These are phyloP conservation scores for Bombus ignitus DNA, from an alignment of 1,140 invertebrate species.

Conservation along the genomic window DNA sequence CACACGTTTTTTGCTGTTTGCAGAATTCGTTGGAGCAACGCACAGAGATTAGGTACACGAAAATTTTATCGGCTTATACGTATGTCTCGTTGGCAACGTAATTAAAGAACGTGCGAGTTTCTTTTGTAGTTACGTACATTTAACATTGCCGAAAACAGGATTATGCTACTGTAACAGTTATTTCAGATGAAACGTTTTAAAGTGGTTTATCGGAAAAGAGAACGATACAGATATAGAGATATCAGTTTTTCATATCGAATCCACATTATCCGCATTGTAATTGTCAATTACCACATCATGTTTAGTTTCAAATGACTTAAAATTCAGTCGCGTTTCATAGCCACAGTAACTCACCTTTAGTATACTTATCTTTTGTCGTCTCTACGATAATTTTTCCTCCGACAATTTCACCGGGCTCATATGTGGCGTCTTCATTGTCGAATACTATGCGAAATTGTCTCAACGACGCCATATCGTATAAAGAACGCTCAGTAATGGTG, in stretches of 20 bases:
- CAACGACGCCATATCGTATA: neutral
- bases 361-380: accelerated
- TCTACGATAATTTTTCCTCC: neutral
- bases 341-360: neutral
- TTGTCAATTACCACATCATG: neutral
- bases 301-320: neutral
- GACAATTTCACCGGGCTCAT: neutral
- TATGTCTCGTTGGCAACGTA: neutral
- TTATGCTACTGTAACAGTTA: neutral
- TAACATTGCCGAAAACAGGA: neutral
- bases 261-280: neutral
- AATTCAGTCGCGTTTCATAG: accelerated
- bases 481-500: accelerated
- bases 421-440: accelerated
- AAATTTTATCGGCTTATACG: no score
- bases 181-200: neutral
- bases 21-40: no score
- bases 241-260: no score
- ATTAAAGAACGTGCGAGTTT: neutral
- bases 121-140: accelerated
- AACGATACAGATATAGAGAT: no score
- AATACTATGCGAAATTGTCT: accelerated
- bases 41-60: no score
- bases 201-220: accelerated
- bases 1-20: no score